A percentile compares a stretch with the other conserved stretches of the same genome.
Conservation (phyloP, 2,888 invertebrate genomes). For the Drosophila mettleri region DNA sequence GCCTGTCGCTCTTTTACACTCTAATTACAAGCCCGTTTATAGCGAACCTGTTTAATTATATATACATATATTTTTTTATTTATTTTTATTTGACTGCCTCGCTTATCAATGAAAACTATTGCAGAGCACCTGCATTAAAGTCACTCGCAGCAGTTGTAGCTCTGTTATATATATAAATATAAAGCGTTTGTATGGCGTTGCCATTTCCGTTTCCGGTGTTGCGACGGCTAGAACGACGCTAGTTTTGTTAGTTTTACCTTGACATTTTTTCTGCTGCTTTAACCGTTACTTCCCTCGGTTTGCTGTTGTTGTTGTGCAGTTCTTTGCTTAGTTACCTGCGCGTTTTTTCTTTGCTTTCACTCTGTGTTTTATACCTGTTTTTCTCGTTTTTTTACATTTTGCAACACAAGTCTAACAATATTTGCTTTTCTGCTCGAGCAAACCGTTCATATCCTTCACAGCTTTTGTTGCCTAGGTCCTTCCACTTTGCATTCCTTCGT, state of each 20-base stretch:
- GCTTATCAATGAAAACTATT: slow-evolving; percentile 66
- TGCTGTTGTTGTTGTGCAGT: slow-evolving; percentile 32
- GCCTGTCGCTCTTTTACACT: slow-evolving; percentile 59
- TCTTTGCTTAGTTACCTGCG: slow-evolving; percentile 50
- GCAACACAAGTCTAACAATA: slow-evolving; percentile 73
- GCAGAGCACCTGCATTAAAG: slow-evolving; percentile 42
- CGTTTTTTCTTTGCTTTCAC: slow-evolving; percentile 17
- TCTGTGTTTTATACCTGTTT: slow-evolving; percentile 3
- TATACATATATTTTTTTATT: slow-evolving; percentile 4
- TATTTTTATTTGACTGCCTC: slow-evolving; percentile 28
- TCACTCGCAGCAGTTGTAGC: slow-evolving; percentile 30
- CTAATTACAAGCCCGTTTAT: slow-evolving; percentile 72
- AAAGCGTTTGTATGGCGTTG: slow-evolving; percentile 55
- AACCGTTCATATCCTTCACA: slow-evolving; percentile 34
- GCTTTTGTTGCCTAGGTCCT: slow-evolving; percentile 55
- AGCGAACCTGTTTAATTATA: slow-evolving; percentile 29
- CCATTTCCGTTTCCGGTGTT: slow-evolving; percentile 72
- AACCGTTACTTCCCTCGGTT: slow-evolving; percentile 28
- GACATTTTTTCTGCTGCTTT: slow-evolving; percentile 68
- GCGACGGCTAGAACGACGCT: slow-evolving; percentile 57
- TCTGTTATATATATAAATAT: slow-evolving; percentile 20
- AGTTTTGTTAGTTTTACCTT: slow-evolving; percentile 75
- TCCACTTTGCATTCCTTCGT: slow-evolving; percentile 65
- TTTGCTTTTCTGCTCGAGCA: slow-evolving; percentile 66
- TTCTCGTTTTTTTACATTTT: slow-evolving; percentile 42